phyloP scores from a whole-genome alignment of 2,888 invertebrate species.

The Alloplasta piceator region DNA sequence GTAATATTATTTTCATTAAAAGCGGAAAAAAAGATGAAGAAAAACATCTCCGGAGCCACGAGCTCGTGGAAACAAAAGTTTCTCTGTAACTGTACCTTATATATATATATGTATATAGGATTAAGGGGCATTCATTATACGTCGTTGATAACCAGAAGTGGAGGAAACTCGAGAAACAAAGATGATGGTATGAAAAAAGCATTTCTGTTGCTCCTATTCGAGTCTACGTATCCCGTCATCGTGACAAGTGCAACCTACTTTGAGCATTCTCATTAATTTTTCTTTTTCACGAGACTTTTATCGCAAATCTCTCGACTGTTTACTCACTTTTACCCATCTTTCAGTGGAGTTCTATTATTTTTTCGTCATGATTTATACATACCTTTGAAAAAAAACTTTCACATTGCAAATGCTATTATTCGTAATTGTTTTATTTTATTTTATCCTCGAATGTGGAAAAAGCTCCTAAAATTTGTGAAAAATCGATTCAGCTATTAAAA shows the following conservation, averaged over 20 bases:
- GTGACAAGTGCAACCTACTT: slow-evolving; percentile 50
- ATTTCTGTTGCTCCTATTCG: neutral
- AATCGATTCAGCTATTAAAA: too few species aligned
- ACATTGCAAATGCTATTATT: too few species aligned
- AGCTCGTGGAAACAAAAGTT: neutral
- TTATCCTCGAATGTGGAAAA: too few species aligned
- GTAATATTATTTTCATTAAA: neutral
- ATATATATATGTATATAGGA: neutral
- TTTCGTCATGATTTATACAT: neutral
- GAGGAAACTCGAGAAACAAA: neutral
- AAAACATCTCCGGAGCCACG: slow-evolving; percentile 18
- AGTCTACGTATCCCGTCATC: slow-evolving; percentile 2
- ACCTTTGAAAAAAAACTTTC: too few species aligned
- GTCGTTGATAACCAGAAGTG: neutral
- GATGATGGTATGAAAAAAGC: neutral
- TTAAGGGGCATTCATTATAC: slow-evolving; percentile 22
- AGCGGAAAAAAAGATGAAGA: neutral
- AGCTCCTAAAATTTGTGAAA: too few species aligned
- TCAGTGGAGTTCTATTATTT: neutral
- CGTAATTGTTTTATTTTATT: too few species aligned
- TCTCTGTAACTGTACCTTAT: too few species aligned
- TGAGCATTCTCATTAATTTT: slow-evolving; percentile 26
- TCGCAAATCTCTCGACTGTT: neutral
- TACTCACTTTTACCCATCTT: neutral
- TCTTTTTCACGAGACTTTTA: slow-evolving; percentile 10